A percentile compares a stretch with the other conserved stretches of the same genome.
Conservation (phyloP, 2,113 vertebrate genomes). For the Mobula hypostoma region DNA sequence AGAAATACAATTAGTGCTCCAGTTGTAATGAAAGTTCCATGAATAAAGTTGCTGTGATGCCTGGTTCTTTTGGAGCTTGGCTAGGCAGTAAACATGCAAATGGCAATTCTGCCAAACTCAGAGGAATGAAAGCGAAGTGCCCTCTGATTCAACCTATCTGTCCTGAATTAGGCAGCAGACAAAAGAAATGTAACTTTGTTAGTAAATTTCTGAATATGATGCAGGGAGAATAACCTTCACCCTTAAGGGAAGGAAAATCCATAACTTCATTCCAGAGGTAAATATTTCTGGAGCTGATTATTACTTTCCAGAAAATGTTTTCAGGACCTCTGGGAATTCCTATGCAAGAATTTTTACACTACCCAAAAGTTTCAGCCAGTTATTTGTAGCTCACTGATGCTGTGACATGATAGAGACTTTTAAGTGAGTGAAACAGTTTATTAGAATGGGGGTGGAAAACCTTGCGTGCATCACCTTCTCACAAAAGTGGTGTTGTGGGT, state of each 20-base stretch:
- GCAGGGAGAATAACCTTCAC: too few species aligned
- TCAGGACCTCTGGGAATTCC: neutral
- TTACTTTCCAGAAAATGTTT: neutral
- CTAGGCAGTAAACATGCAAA: neutral
- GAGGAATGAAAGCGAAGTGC: neutral
- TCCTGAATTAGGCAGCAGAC: neutral
- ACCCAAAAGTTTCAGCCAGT: neutral
- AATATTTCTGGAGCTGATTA: neutral
- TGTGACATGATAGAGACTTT: too few species aligned
- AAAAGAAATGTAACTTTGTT: too few species aligned
- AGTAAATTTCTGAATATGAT: too few species aligned
- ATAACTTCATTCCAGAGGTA: neutral
- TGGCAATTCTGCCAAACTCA: neutral
- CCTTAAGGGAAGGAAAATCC: neutral
- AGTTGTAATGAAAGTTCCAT: neutral
- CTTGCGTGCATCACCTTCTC: too few species aligned
- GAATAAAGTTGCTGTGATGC: neutral
- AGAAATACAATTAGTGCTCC: too few species aligned
- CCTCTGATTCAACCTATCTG: neutral
- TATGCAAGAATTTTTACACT: neutral
- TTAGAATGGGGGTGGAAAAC: too few species aligned
- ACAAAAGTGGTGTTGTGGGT: too few species aligned
- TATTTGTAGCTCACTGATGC: neutral
- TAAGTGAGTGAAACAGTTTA: too few species aligned
- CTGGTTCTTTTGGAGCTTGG: neutral